A percentile compares a stretch with the other conserved stretches of the same genome.
Conservation (phyloP, 2,797 vertebrate species). For the Nasua narica region DNA sequence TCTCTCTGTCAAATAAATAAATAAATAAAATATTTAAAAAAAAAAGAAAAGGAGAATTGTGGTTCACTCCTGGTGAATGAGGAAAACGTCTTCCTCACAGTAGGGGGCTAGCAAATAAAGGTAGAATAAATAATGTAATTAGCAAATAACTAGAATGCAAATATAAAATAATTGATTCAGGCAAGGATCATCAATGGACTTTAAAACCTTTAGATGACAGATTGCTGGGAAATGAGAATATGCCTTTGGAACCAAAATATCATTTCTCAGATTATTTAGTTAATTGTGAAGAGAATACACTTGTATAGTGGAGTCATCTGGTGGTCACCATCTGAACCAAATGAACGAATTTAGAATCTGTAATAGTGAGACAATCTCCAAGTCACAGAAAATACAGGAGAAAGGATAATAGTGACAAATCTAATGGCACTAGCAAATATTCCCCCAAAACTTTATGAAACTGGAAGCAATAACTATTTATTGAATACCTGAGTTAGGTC, state of each 20-base stretch:
- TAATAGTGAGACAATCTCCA: background rate
- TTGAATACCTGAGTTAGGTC: background rate
- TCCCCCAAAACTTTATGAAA: background rate
- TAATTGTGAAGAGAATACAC: background rate
- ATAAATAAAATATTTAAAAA: too few relatives aligned
- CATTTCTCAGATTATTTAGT: too few relatives aligned
- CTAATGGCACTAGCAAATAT: background rate
- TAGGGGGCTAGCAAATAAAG: background rate
- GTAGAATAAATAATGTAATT: background rate
- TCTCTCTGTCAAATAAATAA: too few relatives aligned
- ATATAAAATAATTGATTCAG: background rate
- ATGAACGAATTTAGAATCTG: background rate
- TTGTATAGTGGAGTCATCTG: background rate
- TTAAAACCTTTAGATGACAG: background rate
- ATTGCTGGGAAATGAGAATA: background rate
- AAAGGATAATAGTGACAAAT: background rate
- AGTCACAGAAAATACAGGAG: background rate
- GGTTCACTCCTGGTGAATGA: background rate
- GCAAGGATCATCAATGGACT: background rate
- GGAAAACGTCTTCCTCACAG: background rate
- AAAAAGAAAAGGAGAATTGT: too few relatives aligned
- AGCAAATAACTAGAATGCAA: background rate
- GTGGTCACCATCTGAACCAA: background rate
- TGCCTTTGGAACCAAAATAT: background rate
- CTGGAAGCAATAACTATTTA: background rate